Conservation (phyloP, 2,797 vertebrate species). For the Myioborus melanocephalus region DNA sequence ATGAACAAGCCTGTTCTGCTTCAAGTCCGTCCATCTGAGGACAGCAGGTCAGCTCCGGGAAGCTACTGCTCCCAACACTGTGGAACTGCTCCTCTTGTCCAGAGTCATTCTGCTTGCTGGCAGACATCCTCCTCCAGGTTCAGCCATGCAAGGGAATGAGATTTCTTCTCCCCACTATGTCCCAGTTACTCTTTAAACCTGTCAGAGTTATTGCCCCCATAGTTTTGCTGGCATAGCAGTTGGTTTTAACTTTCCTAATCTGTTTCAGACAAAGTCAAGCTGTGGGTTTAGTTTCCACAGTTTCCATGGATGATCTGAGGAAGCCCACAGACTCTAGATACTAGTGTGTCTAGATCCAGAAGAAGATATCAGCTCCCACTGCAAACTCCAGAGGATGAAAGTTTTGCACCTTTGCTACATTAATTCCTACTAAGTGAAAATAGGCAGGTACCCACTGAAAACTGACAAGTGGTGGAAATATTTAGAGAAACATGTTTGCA, state of each 20-base stretch:
- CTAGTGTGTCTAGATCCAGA: background rate
- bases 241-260: background rate
- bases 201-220: background rate
- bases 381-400: background rate
- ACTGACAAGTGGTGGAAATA: background rate
- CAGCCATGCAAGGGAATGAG: background rate
- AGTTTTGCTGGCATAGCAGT: background rate
- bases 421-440: constrained; percentile 18
- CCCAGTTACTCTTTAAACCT: background rate
- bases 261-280: background rate
- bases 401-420: background rate
- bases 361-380: background rate
- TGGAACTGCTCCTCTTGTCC: background rate
- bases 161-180: background rate
- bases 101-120: background rate
- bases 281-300: background rate
- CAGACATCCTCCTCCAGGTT: background rate
- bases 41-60: background rate
- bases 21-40: background rate
- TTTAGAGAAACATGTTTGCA: background rate
- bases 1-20: constrained; percentile 43
- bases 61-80: rapidly evolving
- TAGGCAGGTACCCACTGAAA: background rate
- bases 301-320: background rate
- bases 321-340: background rate